Evolutionary conservation across 2,797 vertebrate species (phyloP).

Genomic region (Neosilurus mollespiculum): DNA sequence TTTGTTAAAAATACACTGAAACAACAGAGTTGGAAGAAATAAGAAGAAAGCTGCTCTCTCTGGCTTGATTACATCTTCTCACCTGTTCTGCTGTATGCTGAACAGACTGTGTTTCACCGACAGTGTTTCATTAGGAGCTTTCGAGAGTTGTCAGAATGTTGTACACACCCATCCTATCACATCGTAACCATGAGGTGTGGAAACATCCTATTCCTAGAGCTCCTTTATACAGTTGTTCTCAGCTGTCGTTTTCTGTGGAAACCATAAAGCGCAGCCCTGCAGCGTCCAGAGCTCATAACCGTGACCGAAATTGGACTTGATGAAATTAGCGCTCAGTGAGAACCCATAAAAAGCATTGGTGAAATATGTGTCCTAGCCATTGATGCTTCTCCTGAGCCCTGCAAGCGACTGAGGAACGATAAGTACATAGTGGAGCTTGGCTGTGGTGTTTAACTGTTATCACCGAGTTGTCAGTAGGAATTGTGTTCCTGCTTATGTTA

Average conservation of each 20-base stretch:
- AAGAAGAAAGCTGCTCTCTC: not conserved
- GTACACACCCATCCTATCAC: slow-evolving; percentile 30
- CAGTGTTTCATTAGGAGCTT: slow-evolving; percentile 19
- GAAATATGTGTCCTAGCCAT: slow-evolving; percentile 27
- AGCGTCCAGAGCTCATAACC: slow-evolving; percentile 28
- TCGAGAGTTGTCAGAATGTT: not conserved
- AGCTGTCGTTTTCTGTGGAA: slow-evolving; percentile 24
- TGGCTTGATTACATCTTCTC: slow-evolving; percentile 36
- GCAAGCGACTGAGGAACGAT: not conserved
- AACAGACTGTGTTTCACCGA: slow-evolving; percentile 6
- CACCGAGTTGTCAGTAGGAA: not conserved
- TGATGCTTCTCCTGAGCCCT: not conserved
- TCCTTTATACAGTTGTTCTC: slow-evolving; percentile 27
- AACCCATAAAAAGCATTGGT: slow-evolving; percentile 38
- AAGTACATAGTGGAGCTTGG: not conserved
- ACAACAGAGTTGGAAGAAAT: not conserved
- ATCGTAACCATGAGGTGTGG: slow-evolving; percentile 16
- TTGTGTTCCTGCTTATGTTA: not conserved
- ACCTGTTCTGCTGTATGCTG: slow-evolving; percentile 28
- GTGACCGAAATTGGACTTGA: slow-evolving; percentile 33
- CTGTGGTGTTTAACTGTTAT: not conserved
- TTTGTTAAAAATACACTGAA: not conserved
- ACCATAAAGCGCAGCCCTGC: slow-evolving; percentile 24
- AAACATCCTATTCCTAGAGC: slow-evolving; percentile 12
- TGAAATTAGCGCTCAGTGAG: slow-evolving; percentile 42